Evolutionary conservation across 2,888 invertebrate species (phyloP), one percentile per base, ranked within the genome.

Genomic region (Polydrusus tereticollis): DNA sequence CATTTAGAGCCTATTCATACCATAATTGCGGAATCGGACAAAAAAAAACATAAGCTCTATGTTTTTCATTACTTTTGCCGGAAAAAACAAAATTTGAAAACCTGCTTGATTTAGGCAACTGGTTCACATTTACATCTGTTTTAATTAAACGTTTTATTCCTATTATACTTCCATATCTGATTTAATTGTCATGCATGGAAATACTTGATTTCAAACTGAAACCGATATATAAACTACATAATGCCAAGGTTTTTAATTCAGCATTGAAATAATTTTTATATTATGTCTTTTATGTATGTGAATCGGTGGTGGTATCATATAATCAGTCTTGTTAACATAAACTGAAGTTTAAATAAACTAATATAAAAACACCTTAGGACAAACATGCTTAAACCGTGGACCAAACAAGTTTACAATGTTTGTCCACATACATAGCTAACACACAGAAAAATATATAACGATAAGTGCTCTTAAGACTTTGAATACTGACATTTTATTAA

Each of bases 121-220:
- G n/a, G 47, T 47, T 33, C 20, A 36, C 57, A 29, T 36, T 57
- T 57, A 57, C 18, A 33, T 57, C 8, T 57, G 29, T 36, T 33
- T 10, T 16, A 55, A 33, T 33, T 21, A 57, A 33, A 16, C 21
- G 10, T 57, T 57, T 57, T 26, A 29, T 26, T 57, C 20, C 23
- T 57, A 57, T 57, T 33, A 33, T 33, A 33, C 12, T 29, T 57
- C 10, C 23, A 57, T 57, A 57, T 57, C 57, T 33, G 57, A 57
- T 57, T 59, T 43, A 47, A 23, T 47, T 47, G 21, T 47, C 47
- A n/a, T 12, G 23, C n/a, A 21, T 47, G 47, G n/a, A 21, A 47
- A n/a, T 6, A 47, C 47, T 47, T 47, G 47, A 47, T 47, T 47
- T 47, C 12, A 47, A 47, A 47, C 47, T 5, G 7, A 47, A 47